These are phyloP conservation scores for Caligus rogercresseyi DNA, from an alignment of 1,140 invertebrate species.

Conservation along the genomic window DNA sequence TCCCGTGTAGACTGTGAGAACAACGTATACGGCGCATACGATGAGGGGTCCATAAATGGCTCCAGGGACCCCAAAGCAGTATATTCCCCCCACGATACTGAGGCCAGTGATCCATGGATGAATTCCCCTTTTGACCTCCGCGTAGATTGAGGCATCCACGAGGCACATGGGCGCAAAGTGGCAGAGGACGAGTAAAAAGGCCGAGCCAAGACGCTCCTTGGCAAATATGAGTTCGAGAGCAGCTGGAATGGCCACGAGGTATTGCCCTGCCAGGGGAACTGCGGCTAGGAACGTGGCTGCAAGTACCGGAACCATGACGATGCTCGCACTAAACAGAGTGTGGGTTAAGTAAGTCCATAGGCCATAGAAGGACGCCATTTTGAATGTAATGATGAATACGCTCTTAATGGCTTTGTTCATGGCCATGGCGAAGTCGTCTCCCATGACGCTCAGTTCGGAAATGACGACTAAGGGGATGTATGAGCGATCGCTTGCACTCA, in stretches of 20 bases:
- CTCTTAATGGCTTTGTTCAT: slow-evolving; percentile 14
- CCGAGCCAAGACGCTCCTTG: background rate
- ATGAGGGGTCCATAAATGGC: slow-evolving; percentile 19
- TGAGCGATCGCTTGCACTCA: background rate
- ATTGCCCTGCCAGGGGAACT: slow-evolving; percentile 18
- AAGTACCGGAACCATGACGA: slow-evolving; percentile 13
- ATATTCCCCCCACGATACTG: slow-evolving; percentile 14
- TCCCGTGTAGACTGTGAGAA: slow-evolving; percentile 8
- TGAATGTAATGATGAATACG: slow-evolving; percentile 17
- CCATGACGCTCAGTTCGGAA: background rate
- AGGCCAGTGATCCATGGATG: slow-evolving; percentile 20
- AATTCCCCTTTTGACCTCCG: slow-evolving; percentile 11
- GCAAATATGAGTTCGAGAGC: slow-evolving; percentile 6
- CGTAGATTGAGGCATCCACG: slow-evolving; percentile 17
- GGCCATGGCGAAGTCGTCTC: background rate
- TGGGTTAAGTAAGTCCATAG: slow-evolving; percentile 19
- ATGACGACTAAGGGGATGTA: slow-evolving; percentile 15
- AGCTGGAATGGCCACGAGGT: slow-evolving; percentile 14
- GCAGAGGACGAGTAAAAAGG: slow-evolving; percentile 7
- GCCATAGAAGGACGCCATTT: slow-evolving; percentile 15
- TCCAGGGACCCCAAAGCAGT: slow-evolving; percentile 14
- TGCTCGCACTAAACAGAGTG: slow-evolving; percentile 15
- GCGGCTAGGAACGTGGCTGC: slow-evolving; percentile 15
- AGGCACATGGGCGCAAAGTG: slow-evolving; percentile 14
- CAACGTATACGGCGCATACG: slow-evolving; percentile 10